phyloP scores from a whole-genome alignment of 2,113 vertebrate species.

The Origma solitaria region DNA sequence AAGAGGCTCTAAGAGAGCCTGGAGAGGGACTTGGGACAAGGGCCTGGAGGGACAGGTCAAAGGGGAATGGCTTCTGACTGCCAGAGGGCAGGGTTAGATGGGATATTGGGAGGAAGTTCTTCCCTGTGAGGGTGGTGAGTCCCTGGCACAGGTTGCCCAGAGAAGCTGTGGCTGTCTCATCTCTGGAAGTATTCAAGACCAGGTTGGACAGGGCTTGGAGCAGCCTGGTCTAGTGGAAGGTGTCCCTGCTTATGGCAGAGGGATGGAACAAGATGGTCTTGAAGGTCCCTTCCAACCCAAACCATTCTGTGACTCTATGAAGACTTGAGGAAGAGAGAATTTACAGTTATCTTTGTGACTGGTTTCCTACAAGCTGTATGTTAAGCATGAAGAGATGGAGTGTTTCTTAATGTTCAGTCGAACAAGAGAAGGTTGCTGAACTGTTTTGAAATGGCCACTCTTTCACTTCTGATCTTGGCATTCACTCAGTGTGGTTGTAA shows the following conservation, averaged over 20 bases:
- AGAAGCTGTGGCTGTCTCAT: not conserved
- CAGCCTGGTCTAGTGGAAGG: not conserved
- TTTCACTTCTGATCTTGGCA: not conserved
- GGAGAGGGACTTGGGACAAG: not conserved
- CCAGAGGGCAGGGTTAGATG: not conserved
- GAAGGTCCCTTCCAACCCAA: not conserved
- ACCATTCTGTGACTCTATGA: not conserved
- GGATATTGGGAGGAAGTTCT: not conserved
- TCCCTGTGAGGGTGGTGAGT: not conserved
- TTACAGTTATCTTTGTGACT: not conserved
- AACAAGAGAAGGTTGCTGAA: not conserved
- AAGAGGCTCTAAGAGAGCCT: not conserved
- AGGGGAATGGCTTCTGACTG: not conserved
- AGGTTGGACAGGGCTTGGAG: not conserved
- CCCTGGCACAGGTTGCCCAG: not conserved
- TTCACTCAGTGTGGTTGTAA: fast-evolving
- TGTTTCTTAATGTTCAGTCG: not conserved
- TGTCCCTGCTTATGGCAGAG: not conserved
- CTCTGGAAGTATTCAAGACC: not conserved
- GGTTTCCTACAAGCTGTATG: not conserved
- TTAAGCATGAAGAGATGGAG: not conserved
- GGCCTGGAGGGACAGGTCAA: not conserved
- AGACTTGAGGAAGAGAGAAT: not conserved
- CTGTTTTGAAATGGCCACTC: not conserved
- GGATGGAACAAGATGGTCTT: not conserved